Evolutionary conservation across 2,888 invertebrate genomes (phyloP).

Genomic region (Pocota personata): DNA sequence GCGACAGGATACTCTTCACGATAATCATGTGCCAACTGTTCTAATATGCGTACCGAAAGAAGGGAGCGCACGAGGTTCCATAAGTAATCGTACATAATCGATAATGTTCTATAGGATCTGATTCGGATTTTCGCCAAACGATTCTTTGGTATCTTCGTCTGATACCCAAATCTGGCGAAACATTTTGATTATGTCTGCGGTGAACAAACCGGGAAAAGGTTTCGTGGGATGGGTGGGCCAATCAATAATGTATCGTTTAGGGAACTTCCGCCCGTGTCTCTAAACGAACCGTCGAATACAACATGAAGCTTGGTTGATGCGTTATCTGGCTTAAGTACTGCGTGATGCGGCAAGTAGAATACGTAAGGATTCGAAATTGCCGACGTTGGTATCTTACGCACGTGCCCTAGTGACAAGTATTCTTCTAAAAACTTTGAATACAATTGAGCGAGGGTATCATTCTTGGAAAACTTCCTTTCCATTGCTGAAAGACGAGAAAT

Average conservation of each 20-base stretch:
- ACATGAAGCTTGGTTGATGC: slow-evolving; percentile 47
- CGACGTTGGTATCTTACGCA: background rate
- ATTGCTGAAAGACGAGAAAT: background rate
- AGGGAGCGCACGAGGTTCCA: slow-evolving; percentile 65
- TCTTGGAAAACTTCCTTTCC: background rate
- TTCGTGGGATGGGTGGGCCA: background rate
- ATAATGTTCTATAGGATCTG: background rate
- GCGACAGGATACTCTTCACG: slow-evolving; percentile 46
- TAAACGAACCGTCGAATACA: too few species aligned
- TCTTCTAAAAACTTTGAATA: background rate
- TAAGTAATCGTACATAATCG: slow-evolving; percentile 65
- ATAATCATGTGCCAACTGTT: slow-evolving; percentile 58
- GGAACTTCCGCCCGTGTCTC: background rate
- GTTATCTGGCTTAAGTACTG: slow-evolving; percentile 50
- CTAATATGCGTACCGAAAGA: slow-evolving; percentile 59
- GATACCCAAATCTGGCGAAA: slow-evolving; percentile 9
- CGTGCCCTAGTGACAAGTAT: background rate
- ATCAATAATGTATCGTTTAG: background rate
- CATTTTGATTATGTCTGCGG: background rate
- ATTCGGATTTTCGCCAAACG: background rate
- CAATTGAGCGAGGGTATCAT: background rate
- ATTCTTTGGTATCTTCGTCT: background rate
- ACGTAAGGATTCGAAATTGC: background rate
- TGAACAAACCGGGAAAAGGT: background rate
- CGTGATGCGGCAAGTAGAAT: slow-evolving; percentile 67